Evolutionary conservation across 2,797 vertebrate genomes (phyloP), one percentile per base, ranked within the genome.

Genomic region (Liparis tanakae): DNA sequence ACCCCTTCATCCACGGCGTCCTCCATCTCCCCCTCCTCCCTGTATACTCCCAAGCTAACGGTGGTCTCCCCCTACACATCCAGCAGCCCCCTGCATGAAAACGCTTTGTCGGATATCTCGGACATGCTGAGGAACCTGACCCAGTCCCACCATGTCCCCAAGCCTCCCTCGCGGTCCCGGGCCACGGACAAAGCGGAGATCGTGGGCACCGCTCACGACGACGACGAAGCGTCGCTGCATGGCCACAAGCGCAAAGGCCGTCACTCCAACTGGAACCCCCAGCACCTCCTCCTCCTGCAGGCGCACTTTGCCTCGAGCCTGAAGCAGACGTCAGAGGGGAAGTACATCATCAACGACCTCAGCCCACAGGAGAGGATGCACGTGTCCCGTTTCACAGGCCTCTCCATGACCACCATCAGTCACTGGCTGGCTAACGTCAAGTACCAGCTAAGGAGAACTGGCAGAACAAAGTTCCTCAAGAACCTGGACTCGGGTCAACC

Each of bases 341-440:
- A 99, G 88, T 99, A 96, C 85, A 91, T 98, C 87, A 97, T 98
- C 93, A 96, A 97, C 7, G 98, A 99, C 94, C 96, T 99, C 87
- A 99, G 96, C 90, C 97, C 98, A 36, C 98, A 99, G 93, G 98
- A 99, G 88, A 94, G 98, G 87, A 98, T 98, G 96, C 96, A 98
- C 79, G 96, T 99, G 90, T 99, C 98, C 37, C 95, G 97, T 79
- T 97, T 99, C 94, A 99, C 98, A 0, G 97, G 97, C 81, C 96
- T 99, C 57, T 99, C 98, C 3, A 98, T 99, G 97, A 99, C 98
- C 85, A 99, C 98, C 79, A 99, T 99, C 89, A 99, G 98, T 95
- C 98, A 99, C 94, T 99, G 98, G 98, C 94, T 99, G 83, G 98
- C 98, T 86, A 99, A 99, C 70, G 98, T 99, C 83, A 99, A 99